These are phyloP conservation scores for Clarias platycephalus DNA, from an alignment of 2,797 vertebrate genomes.

Conservation along the genomic window DNA sequence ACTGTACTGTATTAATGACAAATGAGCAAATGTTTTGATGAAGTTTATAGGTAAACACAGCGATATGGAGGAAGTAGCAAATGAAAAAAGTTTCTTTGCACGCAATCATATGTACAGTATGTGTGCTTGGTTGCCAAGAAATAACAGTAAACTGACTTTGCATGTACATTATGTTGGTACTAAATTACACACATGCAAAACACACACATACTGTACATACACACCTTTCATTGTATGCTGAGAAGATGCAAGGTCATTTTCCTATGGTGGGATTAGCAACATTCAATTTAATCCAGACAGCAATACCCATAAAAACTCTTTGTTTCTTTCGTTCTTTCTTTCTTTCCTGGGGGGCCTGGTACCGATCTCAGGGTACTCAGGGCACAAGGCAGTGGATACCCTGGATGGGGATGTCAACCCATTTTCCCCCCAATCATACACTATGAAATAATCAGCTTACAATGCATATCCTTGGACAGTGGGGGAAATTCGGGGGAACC, in stretches of 20 bases:
- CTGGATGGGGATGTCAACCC: no score
- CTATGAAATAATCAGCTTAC: no score
- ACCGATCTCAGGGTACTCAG: no score
- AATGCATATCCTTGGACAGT: no score
- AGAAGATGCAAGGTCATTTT: constrained; percentile 31
- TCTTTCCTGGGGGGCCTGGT: neutral
- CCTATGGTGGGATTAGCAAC: constrained; percentile 6
- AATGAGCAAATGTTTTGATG: neutral
- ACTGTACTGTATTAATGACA: neutral
- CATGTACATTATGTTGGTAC: neutral
- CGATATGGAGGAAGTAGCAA: neutral
- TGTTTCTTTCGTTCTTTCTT: neutral
- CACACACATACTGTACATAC: neutral
- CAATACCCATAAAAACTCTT: neutral
- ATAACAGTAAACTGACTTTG: neutral
- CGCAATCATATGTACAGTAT: neutral
- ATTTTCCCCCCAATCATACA: no score
- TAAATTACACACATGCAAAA: neutral
- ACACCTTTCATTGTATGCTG: neutral
- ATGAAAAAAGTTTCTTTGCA: neutral
- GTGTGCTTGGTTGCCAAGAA: neutral
- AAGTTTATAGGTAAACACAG: neutral
- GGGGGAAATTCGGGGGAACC: no score
- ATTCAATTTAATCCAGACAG: neutral
- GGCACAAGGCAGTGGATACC: no score